Evolutionary conservation across 2,797 vertebrate species (phyloP).

Genomic region (Schizothorax lantsangensis): DNA sequence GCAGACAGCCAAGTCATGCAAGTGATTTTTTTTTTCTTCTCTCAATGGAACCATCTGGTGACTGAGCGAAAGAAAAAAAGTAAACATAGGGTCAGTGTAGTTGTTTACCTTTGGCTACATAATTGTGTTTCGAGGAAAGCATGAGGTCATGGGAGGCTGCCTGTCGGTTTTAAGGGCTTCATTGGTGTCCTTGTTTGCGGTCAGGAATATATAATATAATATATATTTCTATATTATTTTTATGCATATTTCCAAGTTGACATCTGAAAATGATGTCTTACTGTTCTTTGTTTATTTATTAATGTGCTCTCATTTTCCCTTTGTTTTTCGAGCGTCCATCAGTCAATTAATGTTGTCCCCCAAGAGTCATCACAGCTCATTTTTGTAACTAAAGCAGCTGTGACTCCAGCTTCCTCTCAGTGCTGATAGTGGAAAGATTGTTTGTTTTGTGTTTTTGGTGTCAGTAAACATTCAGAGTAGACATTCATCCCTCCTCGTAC

Average conservation of each 20-base stretch:
- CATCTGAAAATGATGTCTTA: background rate
- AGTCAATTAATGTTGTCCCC: slow-evolving; percentile 15
- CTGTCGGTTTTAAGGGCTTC: slow-evolving; percentile 56
- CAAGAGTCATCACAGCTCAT: slow-evolving; percentile 19
- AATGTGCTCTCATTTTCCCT: background rate
- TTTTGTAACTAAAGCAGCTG: slow-evolving; percentile 37
- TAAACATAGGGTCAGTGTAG: slow-evolving; percentile 67
- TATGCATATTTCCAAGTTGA: background rate
- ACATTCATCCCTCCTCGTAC: slow-evolving; percentile 55
- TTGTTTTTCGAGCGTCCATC: background rate
- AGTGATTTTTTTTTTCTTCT: slow-evolving; percentile 63
- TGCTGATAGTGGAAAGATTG: slow-evolving; percentile 50
- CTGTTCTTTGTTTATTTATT: background rate
- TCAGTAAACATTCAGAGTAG: slow-evolving; percentile 52
- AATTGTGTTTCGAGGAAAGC: slow-evolving; percentile 75
- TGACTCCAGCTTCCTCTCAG: slow-evolving; percentile 43
- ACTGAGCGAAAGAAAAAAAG: slow-evolving; percentile 66
- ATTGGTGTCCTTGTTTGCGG: slow-evolving; percentile 36
- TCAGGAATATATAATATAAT: background rate
- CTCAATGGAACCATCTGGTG: slow-evolving; percentile 83
- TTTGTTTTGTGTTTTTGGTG: slow-evolving; percentile 61
- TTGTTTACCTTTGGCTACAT: slow-evolving; percentile 78
- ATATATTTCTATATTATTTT: background rate
- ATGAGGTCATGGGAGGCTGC: slow-evolving; percentile 65
- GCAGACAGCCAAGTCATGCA: slow-evolving; percentile 67